A percentile compares a stretch with the other conserved stretches of the same genome.
These are phyloP conservation scores for Xanthia togata DNA, from an alignment of 2,888 invertebrate species.

Conservation along the genomic window DNA sequence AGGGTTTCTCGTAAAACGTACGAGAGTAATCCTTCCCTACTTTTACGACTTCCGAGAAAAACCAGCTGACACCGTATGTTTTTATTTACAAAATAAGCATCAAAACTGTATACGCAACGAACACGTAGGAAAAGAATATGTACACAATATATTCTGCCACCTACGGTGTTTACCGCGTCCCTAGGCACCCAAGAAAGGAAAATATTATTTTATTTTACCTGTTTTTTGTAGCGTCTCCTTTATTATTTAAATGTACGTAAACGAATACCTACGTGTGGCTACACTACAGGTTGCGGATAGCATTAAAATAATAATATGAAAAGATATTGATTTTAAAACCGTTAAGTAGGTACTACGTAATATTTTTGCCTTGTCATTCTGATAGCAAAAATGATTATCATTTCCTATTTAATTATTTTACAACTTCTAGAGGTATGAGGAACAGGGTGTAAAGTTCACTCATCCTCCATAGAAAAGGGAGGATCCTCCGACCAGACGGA, in stretches of 20 bases:
- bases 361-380: not conserved
- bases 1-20: slow-evolving; percentile 59
- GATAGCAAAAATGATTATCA: too few species aligned
- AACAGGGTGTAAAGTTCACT: too few species aligned
- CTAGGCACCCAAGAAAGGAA: slow-evolving; percentile 54
- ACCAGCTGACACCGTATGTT: slow-evolving; percentile 59
- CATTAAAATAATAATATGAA: slow-evolving; percentile 27
- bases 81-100: slow-evolving; percentile 65
- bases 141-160: slow-evolving; percentile 66
- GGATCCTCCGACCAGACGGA: too few species aligned
- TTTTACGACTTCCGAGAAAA: slow-evolving; percentile 63
- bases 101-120: slow-evolving; percentile 50
- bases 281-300: slow-evolving; percentile 26
- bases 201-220: slow-evolving; percentile 67
- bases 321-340: slow-evolving; percentile 1
- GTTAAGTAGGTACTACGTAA: not conserved
- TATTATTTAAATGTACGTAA: slow-evolving; percentile 66
- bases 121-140: slow-evolving; percentile 52
- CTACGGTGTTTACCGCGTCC: slow-evolving; percentile 66
- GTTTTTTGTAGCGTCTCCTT: slow-evolving; percentile 61
- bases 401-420: too few species aligned
- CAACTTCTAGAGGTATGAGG: too few species aligned
- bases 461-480: too few species aligned
- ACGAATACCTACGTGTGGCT: slow-evolving; percentile 27
- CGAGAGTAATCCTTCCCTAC: slow-evolving; percentile 59